These are phyloP conservation scores for Apteryx mantelli DNA, from an alignment of 2,113 vertebrate genomes.

Conservation along the genomic window DNA sequence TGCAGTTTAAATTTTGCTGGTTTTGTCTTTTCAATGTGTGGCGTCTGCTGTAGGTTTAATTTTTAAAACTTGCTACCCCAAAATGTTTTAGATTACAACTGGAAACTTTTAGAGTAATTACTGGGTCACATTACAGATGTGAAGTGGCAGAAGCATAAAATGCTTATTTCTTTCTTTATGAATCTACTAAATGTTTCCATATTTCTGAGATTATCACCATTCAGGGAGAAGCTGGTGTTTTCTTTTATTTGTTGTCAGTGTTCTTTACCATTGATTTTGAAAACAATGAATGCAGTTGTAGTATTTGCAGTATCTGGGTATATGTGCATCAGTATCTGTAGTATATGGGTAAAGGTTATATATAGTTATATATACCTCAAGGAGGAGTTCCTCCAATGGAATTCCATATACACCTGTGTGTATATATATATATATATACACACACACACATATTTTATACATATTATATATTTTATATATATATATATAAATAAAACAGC, in stretches of 20 bases:
- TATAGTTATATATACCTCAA: background rate
- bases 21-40: background rate
- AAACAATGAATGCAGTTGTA: background rate
- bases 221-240: background rate
- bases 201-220: slow-evolving; percentile 17
- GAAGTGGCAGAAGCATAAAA: slow-evolving; percentile 37
- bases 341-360: background rate
- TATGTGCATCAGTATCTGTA: background rate
- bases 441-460: no score
- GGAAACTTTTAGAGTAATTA: slow-evolving; percentile 37
- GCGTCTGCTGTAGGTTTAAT: background rate
- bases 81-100: slow-evolving; percentile 29
- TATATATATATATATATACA: no score
- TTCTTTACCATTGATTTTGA: background rate
- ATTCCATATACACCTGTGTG: background rate
- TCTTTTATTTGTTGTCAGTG: background rate
- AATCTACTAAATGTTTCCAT: slow-evolving; percentile 31
- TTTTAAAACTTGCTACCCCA: slow-evolving; percentile 20
- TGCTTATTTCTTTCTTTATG: slow-evolving; percentile 15
- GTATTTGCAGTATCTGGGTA: background rate
- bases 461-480: no score
- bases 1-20: background rate
- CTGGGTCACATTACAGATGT: background rate
- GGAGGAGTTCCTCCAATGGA: background rate
- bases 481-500: no score